Evolutionary conservation across 2,797 vertebrate genomes (phyloP).

Genomic region (Schizothorax lantsangensis): DNA sequence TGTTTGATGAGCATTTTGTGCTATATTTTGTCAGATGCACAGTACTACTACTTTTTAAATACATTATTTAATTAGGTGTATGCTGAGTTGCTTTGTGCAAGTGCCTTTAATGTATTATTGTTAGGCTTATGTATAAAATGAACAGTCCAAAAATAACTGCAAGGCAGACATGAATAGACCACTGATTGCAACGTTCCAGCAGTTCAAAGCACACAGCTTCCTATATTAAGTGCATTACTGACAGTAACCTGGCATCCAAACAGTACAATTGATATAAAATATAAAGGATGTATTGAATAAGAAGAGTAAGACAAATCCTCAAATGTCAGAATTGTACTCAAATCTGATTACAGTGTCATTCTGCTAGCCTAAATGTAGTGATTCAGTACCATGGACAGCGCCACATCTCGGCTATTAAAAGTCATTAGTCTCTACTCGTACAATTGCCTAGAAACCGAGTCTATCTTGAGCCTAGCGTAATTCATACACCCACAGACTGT

Average conservation of each 20-base stretch:
- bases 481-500: conserved; percentile 48
- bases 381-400: conserved; percentile 25
- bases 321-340: conserved; percentile 8
- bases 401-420: conserved; percentile 10
- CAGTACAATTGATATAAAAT: background rate
- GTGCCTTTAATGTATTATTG: background rate
- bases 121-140: conserved; percentile 8
- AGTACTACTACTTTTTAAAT: background rate
- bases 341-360: conserved; percentile 5
- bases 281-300: background rate
- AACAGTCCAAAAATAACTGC: conserved; percentile 6
- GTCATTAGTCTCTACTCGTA: conserved; percentile 41
- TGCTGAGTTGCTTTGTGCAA: background rate
- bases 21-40: background rate
- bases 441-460: conserved; percentile 46
- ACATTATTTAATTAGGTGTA: background rate
- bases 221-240: background rate
- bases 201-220: background rate
- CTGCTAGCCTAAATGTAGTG: background rate
- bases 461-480: conserved; percentile 50
- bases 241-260: background rate
- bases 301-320: background rate
- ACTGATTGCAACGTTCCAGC: background rate
- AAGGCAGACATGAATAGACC: background rate
- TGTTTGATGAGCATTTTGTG: background rate